These are phyloP conservation scores for Spongilla lacustris DNA, from an alignment of 37 sponge, comb jelly and placozoan species.

Conservation along the genomic window DNA sequence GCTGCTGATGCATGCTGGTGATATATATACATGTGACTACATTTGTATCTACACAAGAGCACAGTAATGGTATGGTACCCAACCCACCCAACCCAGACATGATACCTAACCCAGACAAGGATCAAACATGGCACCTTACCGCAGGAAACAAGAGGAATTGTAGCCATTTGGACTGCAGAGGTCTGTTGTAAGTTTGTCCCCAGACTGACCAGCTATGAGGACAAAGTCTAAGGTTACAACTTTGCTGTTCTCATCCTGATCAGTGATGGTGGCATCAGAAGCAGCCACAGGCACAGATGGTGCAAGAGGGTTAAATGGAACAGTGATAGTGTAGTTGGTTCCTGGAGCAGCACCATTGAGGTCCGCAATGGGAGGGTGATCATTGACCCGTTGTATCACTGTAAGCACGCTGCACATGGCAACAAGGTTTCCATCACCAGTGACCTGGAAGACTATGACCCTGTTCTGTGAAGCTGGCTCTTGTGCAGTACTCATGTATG, in stretches of 20 bases:
- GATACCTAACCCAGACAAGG: too few species aligned
- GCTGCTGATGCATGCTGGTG: too few species aligned
- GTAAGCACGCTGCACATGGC: constrained; percentile 15
- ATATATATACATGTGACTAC: too few species aligned
- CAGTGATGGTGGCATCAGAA: constrained; percentile 35
- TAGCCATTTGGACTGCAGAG: not conserved
- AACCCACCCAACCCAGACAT: too few species aligned
- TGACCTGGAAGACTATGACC: constrained; percentile 41
- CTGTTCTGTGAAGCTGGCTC: constrained; percentile 34
- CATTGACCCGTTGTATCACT: constrained; percentile 51
- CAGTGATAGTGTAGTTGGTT: constrained; percentile 24
- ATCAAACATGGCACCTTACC: too few species aligned
- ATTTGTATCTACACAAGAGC: too few species aligned
- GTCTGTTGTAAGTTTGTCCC: constrained; percentile 16
- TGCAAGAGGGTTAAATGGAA: constrained; percentile 8
- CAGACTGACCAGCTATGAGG: constrained; percentile 3
- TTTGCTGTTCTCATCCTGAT: constrained; percentile 14
- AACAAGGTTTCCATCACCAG: not conserved
- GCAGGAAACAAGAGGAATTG: not conserved
- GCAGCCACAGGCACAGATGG: constrained; percentile 16
- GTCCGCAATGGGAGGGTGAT: constrained; percentile 43
- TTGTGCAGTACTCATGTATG: constrained; percentile 35
- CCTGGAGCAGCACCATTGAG: constrained; percentile 62
- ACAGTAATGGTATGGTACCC: too few species aligned
- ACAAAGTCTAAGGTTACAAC: constrained; percentile 14